Evolutionary conservation across 2,113 vertebrate genomes (phyloP).

Genomic region (Numenius arquata): DNA sequence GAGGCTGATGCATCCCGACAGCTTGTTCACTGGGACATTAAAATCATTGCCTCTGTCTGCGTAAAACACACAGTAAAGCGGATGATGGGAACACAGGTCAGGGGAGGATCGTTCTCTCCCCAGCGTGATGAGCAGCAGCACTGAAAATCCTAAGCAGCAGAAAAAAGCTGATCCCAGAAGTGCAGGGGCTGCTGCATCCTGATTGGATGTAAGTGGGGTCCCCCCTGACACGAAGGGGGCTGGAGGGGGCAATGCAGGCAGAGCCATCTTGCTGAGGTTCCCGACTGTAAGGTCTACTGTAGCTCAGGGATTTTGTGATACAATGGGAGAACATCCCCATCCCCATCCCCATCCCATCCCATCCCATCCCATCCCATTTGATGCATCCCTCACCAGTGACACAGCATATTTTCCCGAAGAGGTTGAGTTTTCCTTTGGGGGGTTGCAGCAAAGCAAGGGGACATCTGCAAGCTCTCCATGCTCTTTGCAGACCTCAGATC

Average conservation of each 20-base stretch:
- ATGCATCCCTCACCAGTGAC: not conserved
- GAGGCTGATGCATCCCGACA: conserved; percentile 66
- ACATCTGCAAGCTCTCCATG: not conserved
- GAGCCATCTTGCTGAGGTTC: not conserved
- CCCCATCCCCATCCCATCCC: not conserved
- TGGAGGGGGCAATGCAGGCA: fast-evolving
- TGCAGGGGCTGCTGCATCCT: not conserved
- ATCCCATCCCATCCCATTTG: no score
- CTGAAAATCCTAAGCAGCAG: not conserved
- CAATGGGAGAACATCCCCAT: not conserved
- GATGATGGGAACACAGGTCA: conserved; percentile 19
- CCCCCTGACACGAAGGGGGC: not conserved
- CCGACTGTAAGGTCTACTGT: fast-evolving
- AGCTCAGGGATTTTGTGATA: not conserved
- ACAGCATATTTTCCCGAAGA: not conserved
- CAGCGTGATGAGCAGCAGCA: fast-evolving
- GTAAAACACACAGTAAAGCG: not conserved
- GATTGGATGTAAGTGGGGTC: not conserved
- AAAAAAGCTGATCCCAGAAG: fast-evolving
- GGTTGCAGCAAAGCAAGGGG: not conserved
- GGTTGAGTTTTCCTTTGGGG: not conserved
- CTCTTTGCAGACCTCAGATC: not conserved
- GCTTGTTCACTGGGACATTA: conserved; percentile 62
- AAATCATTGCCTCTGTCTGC: conserved; percentile 49
- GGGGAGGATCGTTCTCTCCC: not conserved